A percentile compares a stretch with the other conserved stretches of the same genome.
Evolutionary conservation across 2,888 invertebrate genomes (phyloP).

Genomic region (Drosophila trichaetosa): DNA sequence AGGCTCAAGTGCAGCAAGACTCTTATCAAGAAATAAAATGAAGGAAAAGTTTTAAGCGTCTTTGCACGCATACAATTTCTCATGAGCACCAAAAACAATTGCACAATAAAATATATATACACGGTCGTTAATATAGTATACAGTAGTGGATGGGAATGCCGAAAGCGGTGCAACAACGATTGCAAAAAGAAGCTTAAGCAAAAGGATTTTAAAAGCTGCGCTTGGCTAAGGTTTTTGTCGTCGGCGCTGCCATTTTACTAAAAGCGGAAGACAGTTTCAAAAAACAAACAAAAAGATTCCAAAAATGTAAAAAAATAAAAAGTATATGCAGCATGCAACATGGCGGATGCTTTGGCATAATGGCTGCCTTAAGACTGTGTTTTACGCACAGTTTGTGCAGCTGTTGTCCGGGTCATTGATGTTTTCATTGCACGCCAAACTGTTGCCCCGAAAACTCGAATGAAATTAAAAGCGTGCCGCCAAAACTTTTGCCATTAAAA

Average conservation of each 20-base stretch:
- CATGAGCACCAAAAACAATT: constrained; percentile 77
- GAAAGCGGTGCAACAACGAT: constrained; percentile 37
- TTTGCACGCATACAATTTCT: constrained; percentile 78
- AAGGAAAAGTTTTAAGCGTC: constrained; percentile 74
- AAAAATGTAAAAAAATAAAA: constrained; percentile 20
- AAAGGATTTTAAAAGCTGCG: constrained; percentile 66
- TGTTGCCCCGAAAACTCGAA: constrained; percentile 56
- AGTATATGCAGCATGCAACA: constrained; percentile 41
- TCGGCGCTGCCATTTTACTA: constrained; percentile 48
- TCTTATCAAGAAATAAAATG: constrained; percentile 68
- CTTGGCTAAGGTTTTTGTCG: constrained; percentile 42
- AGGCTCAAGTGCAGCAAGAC: constrained; percentile 67
- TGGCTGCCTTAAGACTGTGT: constrained; percentile 60
- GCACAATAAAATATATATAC: constrained; percentile 67
- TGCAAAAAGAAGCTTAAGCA: constrained; percentile 68
- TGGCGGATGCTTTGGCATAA: constrained; percentile 54
- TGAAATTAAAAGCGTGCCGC: constrained; percentile 62
- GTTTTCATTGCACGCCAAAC: constrained; percentile 68
- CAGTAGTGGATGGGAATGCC: constrained; percentile 3
- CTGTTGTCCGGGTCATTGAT: constrained; percentile 62
- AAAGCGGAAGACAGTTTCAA: constrained; percentile 54
- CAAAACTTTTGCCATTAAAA: constrained; percentile 49
- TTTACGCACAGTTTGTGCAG: constrained; percentile 59
- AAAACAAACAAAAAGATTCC: constrained; percentile 15
- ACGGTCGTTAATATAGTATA: constrained; percentile 21